Evolutionary conservation across 2,797 vertebrate genomes (phyloP).

Genomic region (Dallia pectoralis): DNA sequence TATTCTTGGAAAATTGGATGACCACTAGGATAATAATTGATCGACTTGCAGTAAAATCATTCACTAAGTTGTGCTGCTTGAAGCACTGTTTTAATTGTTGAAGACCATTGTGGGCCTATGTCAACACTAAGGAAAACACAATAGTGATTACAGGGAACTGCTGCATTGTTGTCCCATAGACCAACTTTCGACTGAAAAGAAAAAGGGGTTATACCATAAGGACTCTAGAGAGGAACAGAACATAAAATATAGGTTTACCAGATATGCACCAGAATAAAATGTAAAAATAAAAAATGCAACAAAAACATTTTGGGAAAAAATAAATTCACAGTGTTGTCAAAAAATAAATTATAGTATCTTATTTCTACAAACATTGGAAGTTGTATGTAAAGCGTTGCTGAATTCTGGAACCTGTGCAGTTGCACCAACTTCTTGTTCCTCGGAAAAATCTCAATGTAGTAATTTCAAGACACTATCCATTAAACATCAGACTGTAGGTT

Average conservation of each 20-base stretch:
- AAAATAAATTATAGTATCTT: neutral
- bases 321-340: neutral
- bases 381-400: neutral
- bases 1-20: neutral
- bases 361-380: neutral
- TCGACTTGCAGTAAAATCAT: neutral
- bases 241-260: too few species aligned
- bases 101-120: neutral
- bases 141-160: neutral
- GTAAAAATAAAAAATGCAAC: too few species aligned
- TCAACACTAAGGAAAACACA: neutral
- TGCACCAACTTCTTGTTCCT: neutral
- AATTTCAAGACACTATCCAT: neutral
- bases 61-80: neutral
- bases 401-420: neutral
- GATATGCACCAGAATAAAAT: too few species aligned
- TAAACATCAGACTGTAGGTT: too few species aligned
- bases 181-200: neutral
- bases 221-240: neutral
- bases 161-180: neutral
- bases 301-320: too few species aligned
- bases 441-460: neutral
- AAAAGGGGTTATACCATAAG: neutral
- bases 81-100: too few species aligned
- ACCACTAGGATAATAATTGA: neutral